Percentiles rank a stretch among this genome's conserved stretches.
Evolutionary conservation across 2,797 vertebrate genomes (phyloP).

Genomic region (Cryptoblepharus egeriae): DNA sequence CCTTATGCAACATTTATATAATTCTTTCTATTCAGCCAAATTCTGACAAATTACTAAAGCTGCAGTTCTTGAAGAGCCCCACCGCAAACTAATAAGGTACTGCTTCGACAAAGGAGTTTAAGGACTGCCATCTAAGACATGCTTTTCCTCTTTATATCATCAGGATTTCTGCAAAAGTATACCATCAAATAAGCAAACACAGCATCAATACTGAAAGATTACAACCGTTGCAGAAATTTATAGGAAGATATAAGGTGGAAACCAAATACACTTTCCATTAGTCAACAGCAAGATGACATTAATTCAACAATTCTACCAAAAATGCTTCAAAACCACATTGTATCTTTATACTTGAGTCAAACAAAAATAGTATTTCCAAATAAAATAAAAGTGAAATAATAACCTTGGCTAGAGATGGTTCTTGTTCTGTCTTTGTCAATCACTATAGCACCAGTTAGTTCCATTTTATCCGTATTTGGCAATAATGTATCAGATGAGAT

Average conservation of each 20-base stretch:
- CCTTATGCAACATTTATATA: conserved; percentile 76
- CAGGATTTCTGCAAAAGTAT: conserved; percentile 70
- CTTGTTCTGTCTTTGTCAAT: conserved; percentile 84
- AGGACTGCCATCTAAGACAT: conserved; percentile 52
- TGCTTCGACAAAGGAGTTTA: conserved; percentile 13
- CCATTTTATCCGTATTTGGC: conserved; percentile 77
- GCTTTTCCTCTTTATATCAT: conserved; percentile 74
- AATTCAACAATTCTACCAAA: conserved; percentile 55
- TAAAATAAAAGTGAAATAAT: conserved; percentile 63
- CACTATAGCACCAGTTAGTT: conserved; percentile 89
- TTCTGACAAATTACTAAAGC: conserved; percentile 41
- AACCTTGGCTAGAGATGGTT: conserved; percentile 80
- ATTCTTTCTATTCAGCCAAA: conserved; percentile 71
- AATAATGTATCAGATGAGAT: conserved; percentile 87
- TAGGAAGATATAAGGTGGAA: conserved; percentile 72
- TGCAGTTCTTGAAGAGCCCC: conserved; percentile 17
- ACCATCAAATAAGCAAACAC: conserved; percentile 21
- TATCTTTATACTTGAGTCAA: conserved; percentile 62
- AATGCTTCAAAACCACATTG: conserved; percentile 32
- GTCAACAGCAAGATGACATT: conserved; percentile 61
- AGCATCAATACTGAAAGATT: conserved; percentile 43
- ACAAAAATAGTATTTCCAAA: conserved; percentile 48
- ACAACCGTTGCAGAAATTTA: conserved; percentile 65
- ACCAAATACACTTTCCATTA: conserved; percentile 56
- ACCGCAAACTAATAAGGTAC: not conserved